Evolutionary conservation across 2,888 invertebrate species (phyloP), one percentile per base, ranked within the genome.

Genomic region (Lacanobia wlatinum): DNA sequence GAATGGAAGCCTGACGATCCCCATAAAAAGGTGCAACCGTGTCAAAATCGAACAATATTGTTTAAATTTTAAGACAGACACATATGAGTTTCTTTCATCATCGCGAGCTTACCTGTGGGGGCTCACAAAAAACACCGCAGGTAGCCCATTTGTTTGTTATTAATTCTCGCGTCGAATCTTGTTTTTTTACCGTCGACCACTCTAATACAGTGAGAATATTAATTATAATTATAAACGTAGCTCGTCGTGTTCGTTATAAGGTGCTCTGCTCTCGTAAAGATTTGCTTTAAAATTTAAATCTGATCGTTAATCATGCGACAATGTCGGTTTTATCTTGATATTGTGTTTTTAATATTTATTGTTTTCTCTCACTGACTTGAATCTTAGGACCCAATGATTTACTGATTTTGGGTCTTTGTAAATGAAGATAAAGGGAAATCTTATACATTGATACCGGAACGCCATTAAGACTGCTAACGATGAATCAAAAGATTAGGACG

Each of bases 111-210:
- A 95, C 96, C 96, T 96, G 96, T 94, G 92, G 92, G 92, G 92
- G 92, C 90, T 87, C 91, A 96, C 95, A 96, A 96, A 96, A 96
- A 96, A 95, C 94, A 89, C 93, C 91, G 93, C 96, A 96, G 96
- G 96, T 96, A 96, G 96, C 96, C 94, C 96, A 96, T 96, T 96
- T 96, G 96, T 96, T 96, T 96, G 95, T 96, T 96, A 96, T 96
- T 96, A 96, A 96, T 95, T 96, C 96, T 95, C 95, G 95, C 94
- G 92, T 95, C 94, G 95, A 93, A 94, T 93, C 92, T 92, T 90
- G 90, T 94, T 93, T 95, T 95, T 94, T 92, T 87, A 88, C 89
- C 90, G 89, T 92, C 95, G 92, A 92, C 95, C 94, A 94, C 92
- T 94, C 94, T 96, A 94, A 95, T 95, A 94, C 95, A 94, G 94